These are phyloP conservation scores for Lepisosteus oculatus DNA, from an alignment of 2,113 vertebrate genomes.

Conservation along the genomic window DNA sequence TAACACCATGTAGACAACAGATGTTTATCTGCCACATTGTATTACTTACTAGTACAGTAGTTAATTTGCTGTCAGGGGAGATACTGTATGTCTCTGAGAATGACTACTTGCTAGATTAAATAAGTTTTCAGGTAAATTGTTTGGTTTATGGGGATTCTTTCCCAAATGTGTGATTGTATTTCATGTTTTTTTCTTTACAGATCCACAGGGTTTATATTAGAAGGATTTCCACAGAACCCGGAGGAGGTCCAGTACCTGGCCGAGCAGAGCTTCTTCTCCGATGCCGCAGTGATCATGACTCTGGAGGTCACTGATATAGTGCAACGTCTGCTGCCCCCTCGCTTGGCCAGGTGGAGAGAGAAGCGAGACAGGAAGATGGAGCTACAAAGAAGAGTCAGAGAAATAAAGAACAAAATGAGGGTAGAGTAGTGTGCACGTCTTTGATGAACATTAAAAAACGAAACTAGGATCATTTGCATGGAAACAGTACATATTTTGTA, in stretches of 20 bases:
- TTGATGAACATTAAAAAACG: neutral
- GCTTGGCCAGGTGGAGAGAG: conserved; percentile 71
- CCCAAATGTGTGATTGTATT: too few relatives aligned
- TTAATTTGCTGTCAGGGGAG: too few relatives aligned
- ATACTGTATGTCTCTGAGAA: too few relatives aligned
- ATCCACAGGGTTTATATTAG: conserved; percentile 87
- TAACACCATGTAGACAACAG: too few relatives aligned
- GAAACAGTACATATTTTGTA: too few relatives aligned
- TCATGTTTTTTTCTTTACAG: conserved; percentile 51
- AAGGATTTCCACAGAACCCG: conserved; percentile 78
- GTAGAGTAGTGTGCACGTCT: conserved; percentile 45
- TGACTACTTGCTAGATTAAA: too few relatives aligned
- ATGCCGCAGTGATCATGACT: conserved; percentile 66
- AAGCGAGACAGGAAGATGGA: conserved; percentile 48
- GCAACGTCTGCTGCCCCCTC: conserved; percentile 69
- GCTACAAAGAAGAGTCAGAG: conserved; percentile 58
- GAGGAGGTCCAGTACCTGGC: conserved; percentile 76
- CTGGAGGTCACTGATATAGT: conserved; percentile 68
- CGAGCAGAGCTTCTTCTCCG: conserved; percentile 77
- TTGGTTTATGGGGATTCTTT: too few relatives aligned
- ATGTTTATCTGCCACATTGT: too few relatives aligned
- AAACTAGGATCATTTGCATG: too few relatives aligned
- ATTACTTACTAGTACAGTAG: too few relatives aligned
- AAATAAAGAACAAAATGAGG: conserved; percentile 67
- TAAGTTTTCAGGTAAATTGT: too few relatives aligned